phyloP scores from a whole-genome alignment of 2,113 vertebrate species.

The Progne subis region DNA sequence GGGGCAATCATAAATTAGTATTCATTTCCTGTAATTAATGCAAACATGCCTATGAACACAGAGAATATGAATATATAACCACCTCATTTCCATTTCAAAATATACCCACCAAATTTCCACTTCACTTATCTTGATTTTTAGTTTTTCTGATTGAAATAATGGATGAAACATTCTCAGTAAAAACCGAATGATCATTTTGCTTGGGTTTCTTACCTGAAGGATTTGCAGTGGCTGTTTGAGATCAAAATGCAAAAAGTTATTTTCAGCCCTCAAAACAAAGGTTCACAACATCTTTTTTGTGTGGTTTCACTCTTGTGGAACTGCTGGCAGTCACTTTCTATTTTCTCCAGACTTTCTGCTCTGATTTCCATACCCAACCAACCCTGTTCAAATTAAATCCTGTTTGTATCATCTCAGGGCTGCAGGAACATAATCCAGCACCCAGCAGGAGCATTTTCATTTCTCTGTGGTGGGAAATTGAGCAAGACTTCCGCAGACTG shows the following conservation, averaged over 20 bases:
- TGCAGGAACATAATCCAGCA: background rate
- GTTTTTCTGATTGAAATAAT: slow-evolving; percentile 66
- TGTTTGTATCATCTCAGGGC: background rate
- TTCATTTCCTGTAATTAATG: slow-evolving; percentile 83
- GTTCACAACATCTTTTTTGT: background rate
- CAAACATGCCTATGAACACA: slow-evolving; percentile 79
- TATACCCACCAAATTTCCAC: slow-evolving; percentile 71
- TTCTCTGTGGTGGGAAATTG: background rate
- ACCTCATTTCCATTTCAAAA: slow-evolving; percentile 80
- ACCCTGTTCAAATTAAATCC: background rate
- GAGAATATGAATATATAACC: slow-evolving; percentile 77
- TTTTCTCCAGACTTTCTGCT: background rate
- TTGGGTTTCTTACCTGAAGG: background rate
- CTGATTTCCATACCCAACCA: background rate
- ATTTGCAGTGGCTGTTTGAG: background rate
- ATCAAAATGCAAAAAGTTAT: background rate
- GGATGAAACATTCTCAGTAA: slow-evolving; percentile 5
- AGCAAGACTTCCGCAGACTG: background rate
- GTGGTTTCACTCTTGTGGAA: background rate
- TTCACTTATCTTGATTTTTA: slow-evolving; percentile 71
- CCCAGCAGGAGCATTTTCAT: background rate
- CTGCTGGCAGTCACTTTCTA: background rate
- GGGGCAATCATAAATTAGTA: slow-evolving; percentile 80
- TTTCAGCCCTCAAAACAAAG: background rate
- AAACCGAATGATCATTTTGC: background rate